phyloP scores from a whole-genome alignment of 2,888 invertebrate species.

The Pristionchus arcanus region DNA sequence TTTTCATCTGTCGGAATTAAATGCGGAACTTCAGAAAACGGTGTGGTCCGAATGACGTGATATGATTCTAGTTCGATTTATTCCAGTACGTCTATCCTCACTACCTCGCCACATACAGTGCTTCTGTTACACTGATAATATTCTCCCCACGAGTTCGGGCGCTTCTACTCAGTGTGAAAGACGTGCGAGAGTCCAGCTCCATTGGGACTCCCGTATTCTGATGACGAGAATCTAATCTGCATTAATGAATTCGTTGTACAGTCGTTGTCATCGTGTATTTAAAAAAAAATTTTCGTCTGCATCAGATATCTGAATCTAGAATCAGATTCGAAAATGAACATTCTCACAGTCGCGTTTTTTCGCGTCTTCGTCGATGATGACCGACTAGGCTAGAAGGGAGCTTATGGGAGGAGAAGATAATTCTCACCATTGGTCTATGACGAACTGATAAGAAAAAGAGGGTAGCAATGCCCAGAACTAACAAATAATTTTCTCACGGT shows the following conservation, averaged over 20 bases:
- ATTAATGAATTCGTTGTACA: background rate
- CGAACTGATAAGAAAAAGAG: background rate
- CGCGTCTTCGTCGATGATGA: slow-evolving; percentile 59
- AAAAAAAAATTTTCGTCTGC: too few relatives aligned
- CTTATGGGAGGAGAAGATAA: background rate
- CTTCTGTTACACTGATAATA: background rate
- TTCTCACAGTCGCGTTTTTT: slow-evolving; percentile 46
- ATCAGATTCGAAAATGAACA: too few relatives aligned
- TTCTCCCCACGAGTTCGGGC: background rate
- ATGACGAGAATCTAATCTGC: background rate
- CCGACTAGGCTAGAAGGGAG: slow-evolving; percentile 19
- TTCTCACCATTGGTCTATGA: background rate
- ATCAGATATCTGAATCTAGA: too few relatives aligned
- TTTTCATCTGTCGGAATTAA: background rate
- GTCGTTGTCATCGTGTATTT: too few relatives aligned
- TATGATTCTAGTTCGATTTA: background rate
- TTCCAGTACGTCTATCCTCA: slow-evolving; percentile 8
- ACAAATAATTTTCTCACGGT: too few relatives aligned
- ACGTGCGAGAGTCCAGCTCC: background rate
- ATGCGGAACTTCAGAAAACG: background rate
- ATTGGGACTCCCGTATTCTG: background rate
- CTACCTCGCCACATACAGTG: slow-evolving; percentile 4
- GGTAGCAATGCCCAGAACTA: too few relatives aligned
- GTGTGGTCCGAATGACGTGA: background rate
- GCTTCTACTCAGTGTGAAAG: background rate